Evolutionary conservation across 2,797 vertebrate species (phyloP).

Genomic region (Megaceryle alcyon): DNA sequence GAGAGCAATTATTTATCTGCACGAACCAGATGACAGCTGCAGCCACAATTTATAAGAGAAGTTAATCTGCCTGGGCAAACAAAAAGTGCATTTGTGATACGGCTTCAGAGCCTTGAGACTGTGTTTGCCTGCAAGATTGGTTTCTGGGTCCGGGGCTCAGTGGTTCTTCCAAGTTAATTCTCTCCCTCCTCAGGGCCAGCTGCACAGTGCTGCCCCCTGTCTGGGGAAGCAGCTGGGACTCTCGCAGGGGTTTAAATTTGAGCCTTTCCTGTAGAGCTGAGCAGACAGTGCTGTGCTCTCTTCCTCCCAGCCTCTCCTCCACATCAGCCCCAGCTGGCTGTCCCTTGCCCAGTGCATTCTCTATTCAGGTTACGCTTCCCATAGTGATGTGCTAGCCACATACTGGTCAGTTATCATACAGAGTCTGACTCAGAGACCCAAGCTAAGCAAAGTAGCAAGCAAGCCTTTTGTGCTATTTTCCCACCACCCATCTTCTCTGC

Average conservation of each 20-base stretch:
- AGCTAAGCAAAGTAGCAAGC: neutral
- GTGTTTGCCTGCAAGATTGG: neutral
- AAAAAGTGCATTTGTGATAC: slow-evolving; percentile 14
- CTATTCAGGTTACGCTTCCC: neutral
- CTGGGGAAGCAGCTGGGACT: neutral
- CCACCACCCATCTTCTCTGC: neutral
- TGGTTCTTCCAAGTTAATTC: neutral
- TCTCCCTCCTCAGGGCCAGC: neutral
- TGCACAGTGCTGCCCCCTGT: neutral
- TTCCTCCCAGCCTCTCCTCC: neutral
- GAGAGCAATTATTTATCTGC: neutral
- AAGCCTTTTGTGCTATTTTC: neutral
- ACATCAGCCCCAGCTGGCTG: neutral
- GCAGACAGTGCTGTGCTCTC: neutral
- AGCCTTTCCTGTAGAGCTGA: neutral
- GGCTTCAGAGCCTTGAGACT: neutral
- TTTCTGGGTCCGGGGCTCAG: neutral
- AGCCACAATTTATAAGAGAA: neutral
- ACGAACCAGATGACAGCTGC: neutral
- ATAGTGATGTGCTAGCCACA: neutral
- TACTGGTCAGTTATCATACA: neutral
- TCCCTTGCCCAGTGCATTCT: neutral
- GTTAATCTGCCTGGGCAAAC: neutral
- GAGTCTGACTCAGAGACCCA: neutral
- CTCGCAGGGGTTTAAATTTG: neutral